Evolutionary conservation across 2,113 vertebrate genomes (phyloP).

Genomic region (Tenebrosternarchus preto): DNA sequence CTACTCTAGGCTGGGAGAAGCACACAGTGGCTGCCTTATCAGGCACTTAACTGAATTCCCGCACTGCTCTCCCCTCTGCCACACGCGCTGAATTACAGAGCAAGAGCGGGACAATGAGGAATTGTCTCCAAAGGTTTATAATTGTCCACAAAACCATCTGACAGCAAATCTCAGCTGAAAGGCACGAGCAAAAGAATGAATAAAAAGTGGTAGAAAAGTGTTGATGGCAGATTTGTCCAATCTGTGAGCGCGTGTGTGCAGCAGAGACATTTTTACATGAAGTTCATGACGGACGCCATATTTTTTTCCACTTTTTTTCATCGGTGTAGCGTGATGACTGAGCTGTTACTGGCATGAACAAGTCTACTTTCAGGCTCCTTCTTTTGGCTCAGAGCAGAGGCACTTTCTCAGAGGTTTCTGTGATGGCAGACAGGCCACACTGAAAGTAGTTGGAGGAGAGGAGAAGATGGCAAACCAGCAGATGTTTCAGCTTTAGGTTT

Average conservation of each 20-base stretch:
- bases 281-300: too few species aligned
- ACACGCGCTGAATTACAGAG: conserved; percentile 67
- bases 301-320: conserved; percentile 24
- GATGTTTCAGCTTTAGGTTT: conserved; percentile 79
- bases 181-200: conserved; percentile 13
- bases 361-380: neutral
- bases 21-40: conserved; percentile 60
- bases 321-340: conserved; percentile 29
- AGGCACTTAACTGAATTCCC: conserved; percentile 38
- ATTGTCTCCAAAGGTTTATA: conserved; percentile 61
- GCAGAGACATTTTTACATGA: conserved; percentile 7
- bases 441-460: conserved; percentile 49
- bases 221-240: conserved; percentile 31
- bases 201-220: conserved; percentile 23
- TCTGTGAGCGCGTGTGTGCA: conserved; percentile 28
- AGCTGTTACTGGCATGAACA: conserved; percentile 10
- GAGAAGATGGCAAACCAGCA: conserved; percentile 61
- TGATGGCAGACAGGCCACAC: conserved; percentile 39
- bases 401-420: conserved; percentile 12
- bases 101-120: conserved; percentile 69
- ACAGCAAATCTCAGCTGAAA: conserved; percentile 42
- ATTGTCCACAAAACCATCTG: conserved; percentile 37
- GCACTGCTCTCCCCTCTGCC: conserved; percentile 54
- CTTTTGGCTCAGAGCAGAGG: neutral
- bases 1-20: conserved; percentile 45